Conservation (phyloP, 2,797 vertebrate genomes). For the Acridotheres tristis region DNA sequence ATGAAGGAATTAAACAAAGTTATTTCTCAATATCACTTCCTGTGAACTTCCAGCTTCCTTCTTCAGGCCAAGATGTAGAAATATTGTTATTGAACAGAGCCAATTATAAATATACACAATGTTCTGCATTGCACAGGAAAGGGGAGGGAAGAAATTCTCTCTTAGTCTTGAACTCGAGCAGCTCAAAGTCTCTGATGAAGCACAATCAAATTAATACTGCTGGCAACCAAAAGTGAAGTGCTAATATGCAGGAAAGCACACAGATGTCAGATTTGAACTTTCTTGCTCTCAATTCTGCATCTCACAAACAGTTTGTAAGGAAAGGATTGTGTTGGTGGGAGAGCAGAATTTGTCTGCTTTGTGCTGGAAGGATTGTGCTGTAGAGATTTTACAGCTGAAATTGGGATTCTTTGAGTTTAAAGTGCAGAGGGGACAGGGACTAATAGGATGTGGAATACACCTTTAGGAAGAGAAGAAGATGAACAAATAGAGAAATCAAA, state of each 20-base stretch:
- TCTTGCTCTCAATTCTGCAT: not conserved
- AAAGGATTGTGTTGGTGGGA: not conserved
- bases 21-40: not conserved
- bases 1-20: not conserved
- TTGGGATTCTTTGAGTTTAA: not conserved
- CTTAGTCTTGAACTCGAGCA: not conserved
- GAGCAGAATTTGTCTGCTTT: not conserved
- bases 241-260: not conserved
- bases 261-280: not conserved
- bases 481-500: not conserved
- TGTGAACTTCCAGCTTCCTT: not conserved
- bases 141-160: not conserved
- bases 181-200: not conserved
- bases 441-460: not conserved
- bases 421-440: not conserved
- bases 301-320: not conserved
- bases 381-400: not conserved
- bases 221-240: not conserved
- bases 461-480: not conserved
- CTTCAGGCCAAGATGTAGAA: not conserved
- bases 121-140: not conserved
- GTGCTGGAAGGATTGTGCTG: not conserved
- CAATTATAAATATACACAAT: not conserved
- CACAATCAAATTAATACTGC: not conserved
- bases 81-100: not conserved